These are phyloP conservation scores for Zaprionus vittiger DNA, from an alignment of 1,140 invertebrate genomes.

Conservation along the genomic window DNA sequence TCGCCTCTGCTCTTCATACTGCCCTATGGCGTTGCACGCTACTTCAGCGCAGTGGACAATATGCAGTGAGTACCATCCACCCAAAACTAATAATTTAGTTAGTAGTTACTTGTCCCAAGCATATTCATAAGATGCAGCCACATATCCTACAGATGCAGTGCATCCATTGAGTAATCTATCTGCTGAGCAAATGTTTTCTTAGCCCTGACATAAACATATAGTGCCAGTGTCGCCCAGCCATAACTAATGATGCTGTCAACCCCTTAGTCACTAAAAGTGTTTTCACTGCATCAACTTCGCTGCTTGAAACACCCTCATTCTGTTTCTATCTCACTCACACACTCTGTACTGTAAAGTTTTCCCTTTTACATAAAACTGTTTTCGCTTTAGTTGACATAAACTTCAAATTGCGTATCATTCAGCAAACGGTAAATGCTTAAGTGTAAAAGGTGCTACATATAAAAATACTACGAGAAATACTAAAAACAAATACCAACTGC, in stretches of 20 bases:
- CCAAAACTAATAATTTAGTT: background rate
- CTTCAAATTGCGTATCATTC: background rate
- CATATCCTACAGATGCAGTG: background rate
- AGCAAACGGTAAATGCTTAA: background rate
- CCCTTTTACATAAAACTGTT: background rate
- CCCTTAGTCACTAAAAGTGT: background rate
- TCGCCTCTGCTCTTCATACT: slow-evolving; percentile 87
- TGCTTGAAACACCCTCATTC: background rate
- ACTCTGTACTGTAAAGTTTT: background rate
- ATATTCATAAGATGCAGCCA: background rate
- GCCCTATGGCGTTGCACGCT: slow-evolving; percentile 87
- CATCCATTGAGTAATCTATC: background rate
- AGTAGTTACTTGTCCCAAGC: background rate
- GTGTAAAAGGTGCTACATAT: background rate
- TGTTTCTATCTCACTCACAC: background rate
- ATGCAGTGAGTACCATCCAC: slow-evolving; percentile 86
- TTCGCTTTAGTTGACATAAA: slow-evolving; percentile 3
- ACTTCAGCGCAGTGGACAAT: slow-evolving; percentile 86
- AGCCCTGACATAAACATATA: background rate
- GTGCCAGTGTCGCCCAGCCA: background rate
- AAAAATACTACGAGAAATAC: background rate
- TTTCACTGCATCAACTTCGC: background rate
- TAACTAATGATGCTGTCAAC: slow-evolving; percentile 1
- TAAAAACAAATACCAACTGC: too few species aligned
- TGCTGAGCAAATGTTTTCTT: background rate